Percentiles rank a stretch among this genome's conserved stretches.
These are phyloP conservation scores for Paradoxurus hermaphroditus DNA, from an alignment of 2,113 vertebrate genomes.

Conservation along the genomic window DNA sequence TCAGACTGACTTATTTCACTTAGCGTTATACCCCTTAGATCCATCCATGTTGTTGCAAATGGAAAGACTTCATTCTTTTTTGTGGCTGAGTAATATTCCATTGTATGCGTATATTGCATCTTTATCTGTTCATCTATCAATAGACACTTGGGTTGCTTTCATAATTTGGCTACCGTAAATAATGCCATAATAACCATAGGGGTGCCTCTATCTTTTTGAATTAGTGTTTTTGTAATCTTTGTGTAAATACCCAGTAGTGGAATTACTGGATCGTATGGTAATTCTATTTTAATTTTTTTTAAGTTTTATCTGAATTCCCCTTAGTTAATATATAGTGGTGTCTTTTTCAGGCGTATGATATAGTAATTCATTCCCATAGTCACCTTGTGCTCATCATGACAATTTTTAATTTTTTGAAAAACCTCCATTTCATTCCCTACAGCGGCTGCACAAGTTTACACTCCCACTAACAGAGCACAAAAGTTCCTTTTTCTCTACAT, in stretches of 20 bases:
- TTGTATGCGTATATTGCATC: neutral
- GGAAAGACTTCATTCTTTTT: neutral
- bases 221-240: neutral
- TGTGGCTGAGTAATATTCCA: neutral
- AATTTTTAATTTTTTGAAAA: neutral
- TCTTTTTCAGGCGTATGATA: neutral
- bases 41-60: neutral
- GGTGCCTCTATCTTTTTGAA: neutral
- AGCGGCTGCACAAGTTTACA: neutral
- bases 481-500: neutral
- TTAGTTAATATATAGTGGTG: neutral
- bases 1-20: neutral
- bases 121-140: neutral
- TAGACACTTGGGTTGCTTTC: neutral
- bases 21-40: neutral
- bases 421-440: neutral
- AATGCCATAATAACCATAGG: neutral
- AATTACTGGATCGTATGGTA: neutral
- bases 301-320: neutral
- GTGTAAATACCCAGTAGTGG: neutral
- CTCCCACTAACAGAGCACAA: neutral
- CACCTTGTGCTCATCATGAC: neutral
- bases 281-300: neutral
- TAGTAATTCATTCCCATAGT: neutral
- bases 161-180: neutral